Evolutionary conservation across 2,113 vertebrate genomes (phyloP), one percentile per base, ranked within the genome.

Genomic region (Grammomys dolichurus): DNA sequence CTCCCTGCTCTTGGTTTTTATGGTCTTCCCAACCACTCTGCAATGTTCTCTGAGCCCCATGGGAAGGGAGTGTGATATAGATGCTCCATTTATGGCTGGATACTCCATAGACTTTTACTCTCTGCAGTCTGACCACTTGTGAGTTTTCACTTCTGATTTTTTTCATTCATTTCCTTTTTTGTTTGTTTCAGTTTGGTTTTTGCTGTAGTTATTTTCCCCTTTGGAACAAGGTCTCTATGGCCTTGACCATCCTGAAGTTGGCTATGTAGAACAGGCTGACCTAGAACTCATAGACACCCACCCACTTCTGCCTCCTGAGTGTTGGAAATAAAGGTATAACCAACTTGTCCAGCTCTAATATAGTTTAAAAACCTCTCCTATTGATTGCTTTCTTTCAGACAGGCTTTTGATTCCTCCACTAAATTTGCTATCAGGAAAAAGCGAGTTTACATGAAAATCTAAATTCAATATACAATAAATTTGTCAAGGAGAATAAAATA

Each of bases 401-500:
- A 54, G 40, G 56, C 46, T 88, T 89, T 81, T 17, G 51, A 10
- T 86, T 94, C 8, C 10, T 80, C 72, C 5, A 87, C 12, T 96
- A 22, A 93, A 77, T 78, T 81, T 70, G 1, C 36, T 91, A 33
- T 94, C 26, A 7, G 36, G 80, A 5, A n/a, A 81, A 77, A 86
- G 46, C 82, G 28, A 90, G 33, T 72, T 75, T 89, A 94, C 82
- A 84, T 77, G 95, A 33, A 93, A 69, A 69, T 77, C 92, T 46
- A 36, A 82, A 46, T 72, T 72, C n/a, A 87, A 92, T 73, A 17
- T 81, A 89, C 3, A 0, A 76, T 28, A 96, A 88, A 67, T 7
- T 87, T 43, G 87, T 70, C 87, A 70, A 89, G 43, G 5, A 91
- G n/a, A 87, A 95, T 89, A 89, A 82, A 85, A 60, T 75, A 93